Conservation (phyloP, 2,113 vertebrate genomes). For the Myrmophylax atrothorax region DNA sequence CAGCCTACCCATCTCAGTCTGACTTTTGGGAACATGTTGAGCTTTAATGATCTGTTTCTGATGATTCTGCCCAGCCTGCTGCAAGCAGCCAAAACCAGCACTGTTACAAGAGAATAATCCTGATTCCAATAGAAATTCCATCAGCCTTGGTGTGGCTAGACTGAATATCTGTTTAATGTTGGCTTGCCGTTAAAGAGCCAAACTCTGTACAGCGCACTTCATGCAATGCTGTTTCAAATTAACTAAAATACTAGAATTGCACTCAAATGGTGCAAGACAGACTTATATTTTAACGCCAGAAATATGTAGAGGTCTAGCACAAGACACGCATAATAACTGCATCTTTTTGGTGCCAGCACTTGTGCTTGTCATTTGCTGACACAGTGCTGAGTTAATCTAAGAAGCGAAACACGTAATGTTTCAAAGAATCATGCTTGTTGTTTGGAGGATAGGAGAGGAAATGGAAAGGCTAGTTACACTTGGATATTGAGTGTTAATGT, state of each 20-base stretch:
- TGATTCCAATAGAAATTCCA: neutral
- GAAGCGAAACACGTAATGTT: neutral
- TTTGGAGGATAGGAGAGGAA: constrained; percentile 7
- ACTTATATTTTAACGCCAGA: neutral
- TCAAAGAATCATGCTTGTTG: neutral
- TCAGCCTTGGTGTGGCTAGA: neutral
- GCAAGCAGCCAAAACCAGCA: neutral
- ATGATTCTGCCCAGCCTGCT: neutral
- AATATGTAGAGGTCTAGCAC: neutral
- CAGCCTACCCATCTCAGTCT: neutral
- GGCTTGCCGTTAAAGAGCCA: neutral
- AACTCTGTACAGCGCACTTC: fast-evolving
- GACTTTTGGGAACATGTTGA: neutral
- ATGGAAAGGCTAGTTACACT: neutral
- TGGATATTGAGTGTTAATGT: neutral
- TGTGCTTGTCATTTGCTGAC: neutral
- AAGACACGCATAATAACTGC: neutral
- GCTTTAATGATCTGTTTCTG: neutral
- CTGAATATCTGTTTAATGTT: neutral
- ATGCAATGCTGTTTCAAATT: neutral
- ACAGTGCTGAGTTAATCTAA: neutral
- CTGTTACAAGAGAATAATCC: neutral
- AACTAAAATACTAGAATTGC: neutral
- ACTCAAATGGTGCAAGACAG: constrained; percentile 19
- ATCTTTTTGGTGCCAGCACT: neutral